Evolutionary conservation across 2,797 vertebrate genomes (phyloP), one percentile per base, ranked within the genome.

Genomic region (Aulostomus chinensis): DNA sequence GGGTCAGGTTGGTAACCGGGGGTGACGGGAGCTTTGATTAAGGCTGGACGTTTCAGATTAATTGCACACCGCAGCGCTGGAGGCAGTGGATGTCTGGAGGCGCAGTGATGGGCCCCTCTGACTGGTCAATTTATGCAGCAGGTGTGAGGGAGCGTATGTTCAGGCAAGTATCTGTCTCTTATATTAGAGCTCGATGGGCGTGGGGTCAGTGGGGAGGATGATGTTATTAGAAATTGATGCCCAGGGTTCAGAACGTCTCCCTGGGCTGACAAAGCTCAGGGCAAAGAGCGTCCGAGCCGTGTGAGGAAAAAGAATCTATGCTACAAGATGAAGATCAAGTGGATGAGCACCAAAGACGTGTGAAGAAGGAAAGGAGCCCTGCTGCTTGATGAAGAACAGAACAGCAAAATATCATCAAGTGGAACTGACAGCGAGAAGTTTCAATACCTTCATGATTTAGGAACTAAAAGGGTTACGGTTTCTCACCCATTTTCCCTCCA

Each of bases 171-270:
- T 61, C 62, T 69, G 45, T 69, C 69, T 68, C 42, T 40, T 50
- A 26, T 40, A 76, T 77, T 70, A 46, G 49, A 71, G 17, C 33
- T 4, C 18, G 45, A 61, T n/a, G 32, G 38, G 55, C 50, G 50
- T 22, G 21, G 33, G 64, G 48, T 69, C 57, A 73, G 40, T 3
- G 15, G 39, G 25, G 40, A 67, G 35, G 39, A 50, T 3, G 5
- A 48, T 38, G 57, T 69, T 67, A 84, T 79, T 69, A 69, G 67
- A 68, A 76, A 79, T 66, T 39, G 45, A 81, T 73, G 74, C 51
- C 31, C 28, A 25, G 31, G 47, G 52, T 53, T 56, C 47, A 35
- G 16, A 59, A 60, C 45, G 60, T 59, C 57, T 70, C 54, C 20
- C 17, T 37, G 35, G 4, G 25, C 40, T 45, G 55, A 76, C 75